Percentiles rank a stretch among this genome's conserved stretches.
These are phyloP conservation scores for Cuniculus paca DNA, from an alignment of 2,797 vertebrate genomes.

Conservation along the genomic window DNA sequence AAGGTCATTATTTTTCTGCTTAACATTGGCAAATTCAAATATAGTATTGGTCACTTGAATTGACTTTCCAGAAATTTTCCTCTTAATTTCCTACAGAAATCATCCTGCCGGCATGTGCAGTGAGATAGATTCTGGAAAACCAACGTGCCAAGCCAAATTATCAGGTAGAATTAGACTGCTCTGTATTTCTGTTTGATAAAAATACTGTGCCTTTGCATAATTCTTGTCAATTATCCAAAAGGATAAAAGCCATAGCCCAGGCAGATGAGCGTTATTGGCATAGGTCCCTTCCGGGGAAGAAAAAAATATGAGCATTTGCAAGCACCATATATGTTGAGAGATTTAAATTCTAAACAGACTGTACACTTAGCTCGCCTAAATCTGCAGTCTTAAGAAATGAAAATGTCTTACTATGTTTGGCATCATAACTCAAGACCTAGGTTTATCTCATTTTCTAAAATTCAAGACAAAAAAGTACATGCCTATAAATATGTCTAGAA, in stretches of 20 bases:
- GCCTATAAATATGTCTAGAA: constrained; percentile 61
- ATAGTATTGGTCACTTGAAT: background rate
- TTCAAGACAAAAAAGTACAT: constrained; percentile 55
- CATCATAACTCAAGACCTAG: constrained; percentile 47
- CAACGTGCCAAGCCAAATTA: constrained; percentile 63
- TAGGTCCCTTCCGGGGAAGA: constrained; percentile 53
- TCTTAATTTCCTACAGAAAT: constrained; percentile 75
- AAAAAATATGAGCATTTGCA: constrained; percentile 66
- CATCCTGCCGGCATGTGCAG: constrained; percentile 57
- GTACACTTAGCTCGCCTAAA: constrained; percentile 68
- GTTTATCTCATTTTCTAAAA: constrained; percentile 67
- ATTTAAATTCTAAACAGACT: constrained; percentile 68
- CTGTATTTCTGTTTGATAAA: constrained; percentile 73
- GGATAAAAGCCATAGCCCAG: constrained; percentile 62
- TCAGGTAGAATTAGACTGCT: constrained; percentile 66
- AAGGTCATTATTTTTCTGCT: constrained; percentile 70
- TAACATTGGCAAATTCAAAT: constrained; percentile 61
- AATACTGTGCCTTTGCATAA: constrained; percentile 71
- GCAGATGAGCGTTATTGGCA: constrained; percentile 68
- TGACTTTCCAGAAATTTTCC: constrained; percentile 72
- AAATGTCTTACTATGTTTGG: constrained; percentile 72
- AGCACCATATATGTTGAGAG: constrained; percentile 52
- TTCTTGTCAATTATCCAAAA: constrained; percentile 78
- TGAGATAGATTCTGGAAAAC: constrained; percentile 72
- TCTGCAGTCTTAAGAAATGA: constrained; percentile 67